A percentile compares a stretch with the other conserved stretches of the same genome.
Conservation (phyloP, 2,797 vertebrate genomes). For the Rhinoraja longicauda region DNA sequence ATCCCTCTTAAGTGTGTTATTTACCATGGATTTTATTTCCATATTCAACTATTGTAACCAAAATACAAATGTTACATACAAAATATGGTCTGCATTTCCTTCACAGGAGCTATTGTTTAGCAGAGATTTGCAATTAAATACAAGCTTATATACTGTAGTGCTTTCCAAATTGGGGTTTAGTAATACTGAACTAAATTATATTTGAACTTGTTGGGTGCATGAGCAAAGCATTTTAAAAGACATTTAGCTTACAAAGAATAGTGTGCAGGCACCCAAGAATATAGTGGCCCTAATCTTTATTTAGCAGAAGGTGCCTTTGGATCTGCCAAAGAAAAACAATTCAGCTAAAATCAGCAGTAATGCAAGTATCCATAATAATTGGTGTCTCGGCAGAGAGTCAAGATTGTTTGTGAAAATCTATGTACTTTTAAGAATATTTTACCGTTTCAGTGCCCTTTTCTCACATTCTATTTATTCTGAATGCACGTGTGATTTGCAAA, state of each 20-base stretch:
- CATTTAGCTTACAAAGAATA: neutral
- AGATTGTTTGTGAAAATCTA: neutral
- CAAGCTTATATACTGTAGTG: too few relatives aligned
- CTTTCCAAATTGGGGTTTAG: neutral
- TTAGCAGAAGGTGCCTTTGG: too few relatives aligned
- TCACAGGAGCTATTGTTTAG: neutral
- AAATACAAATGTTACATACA: neutral
- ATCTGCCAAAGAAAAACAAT: neutral
- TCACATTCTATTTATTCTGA: neutral
- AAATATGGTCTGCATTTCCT: neutral
- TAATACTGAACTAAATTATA: neutral
- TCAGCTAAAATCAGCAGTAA: neutral
- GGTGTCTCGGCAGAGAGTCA: neutral
- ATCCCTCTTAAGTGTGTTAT: conserved; percentile 31
- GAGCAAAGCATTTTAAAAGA: neutral
- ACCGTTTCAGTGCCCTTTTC: neutral
- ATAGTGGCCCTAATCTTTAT: neutral
- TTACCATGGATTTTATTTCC: conserved; percentile 32
- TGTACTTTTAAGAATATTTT: neutral
- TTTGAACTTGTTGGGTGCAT: neutral
- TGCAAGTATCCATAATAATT: neutral
- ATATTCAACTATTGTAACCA: neutral
- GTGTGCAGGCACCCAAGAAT: neutral
- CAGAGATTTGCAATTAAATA: neutral
- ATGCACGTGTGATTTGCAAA: neutral